Percentiles rank a stretch among this genome's conserved stretches.
phyloP scores from a whole-genome alignment of 2,113 vertebrate species.

The Daubentonia madagascariensis region DNA sequence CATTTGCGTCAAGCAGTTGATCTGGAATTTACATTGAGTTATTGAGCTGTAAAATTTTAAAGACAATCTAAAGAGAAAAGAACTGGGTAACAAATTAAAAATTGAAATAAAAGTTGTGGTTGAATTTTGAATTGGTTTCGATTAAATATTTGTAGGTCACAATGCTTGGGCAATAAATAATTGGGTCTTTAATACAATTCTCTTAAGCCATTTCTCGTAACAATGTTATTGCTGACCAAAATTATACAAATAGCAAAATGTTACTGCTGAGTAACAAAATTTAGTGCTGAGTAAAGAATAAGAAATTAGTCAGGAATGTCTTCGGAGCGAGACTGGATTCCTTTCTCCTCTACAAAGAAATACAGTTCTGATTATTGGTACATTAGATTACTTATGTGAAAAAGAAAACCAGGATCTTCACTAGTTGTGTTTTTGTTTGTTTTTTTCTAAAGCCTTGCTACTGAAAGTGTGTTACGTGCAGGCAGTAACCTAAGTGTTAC shows the following conservation, averaged over 20 bases:
- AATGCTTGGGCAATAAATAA: background rate
- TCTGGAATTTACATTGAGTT: constrained; percentile 48
- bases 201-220: background rate
- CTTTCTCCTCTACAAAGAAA: background rate
- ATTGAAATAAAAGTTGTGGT: constrained; percentile 66
- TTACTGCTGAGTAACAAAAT: background rate
- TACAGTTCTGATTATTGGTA: background rate
- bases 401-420: background rate
- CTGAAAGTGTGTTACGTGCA: background rate
- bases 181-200: background rate
- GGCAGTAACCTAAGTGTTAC: fast-evolving
- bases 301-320: background rate
- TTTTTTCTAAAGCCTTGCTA: background rate
- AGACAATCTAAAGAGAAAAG: constrained; percentile 65
- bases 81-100: constrained; percentile 65
- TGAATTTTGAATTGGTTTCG: constrained; percentile 64
- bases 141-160: constrained; percentile 41
- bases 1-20: constrained; percentile 4
- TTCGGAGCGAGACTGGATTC: background rate
- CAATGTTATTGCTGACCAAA: background rate
- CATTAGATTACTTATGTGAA: background rate
- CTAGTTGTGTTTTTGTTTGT: background rate
- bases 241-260: background rate
- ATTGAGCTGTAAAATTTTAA: constrained; percentile 19
- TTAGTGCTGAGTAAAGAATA: background rate